phyloP scores from a whole-genome alignment of 1,140 invertebrate genomes.

The Conus betulinus region DNA sequence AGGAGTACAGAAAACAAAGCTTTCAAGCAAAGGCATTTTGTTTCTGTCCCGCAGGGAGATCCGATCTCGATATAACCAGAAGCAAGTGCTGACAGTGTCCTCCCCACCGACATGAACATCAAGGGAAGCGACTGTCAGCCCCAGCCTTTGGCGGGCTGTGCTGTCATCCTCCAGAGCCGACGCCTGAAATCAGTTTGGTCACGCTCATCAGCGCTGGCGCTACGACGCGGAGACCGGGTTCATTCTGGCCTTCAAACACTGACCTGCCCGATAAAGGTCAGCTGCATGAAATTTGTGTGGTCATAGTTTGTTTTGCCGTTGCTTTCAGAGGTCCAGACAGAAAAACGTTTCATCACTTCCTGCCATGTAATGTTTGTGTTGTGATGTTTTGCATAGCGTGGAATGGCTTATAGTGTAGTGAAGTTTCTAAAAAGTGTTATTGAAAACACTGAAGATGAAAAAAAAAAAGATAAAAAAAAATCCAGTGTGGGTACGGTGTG shows the following conservation, averaged over 20 bases:
- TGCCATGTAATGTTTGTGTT: too few relatives aligned
- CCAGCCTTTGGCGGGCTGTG: slow-evolving; percentile 63
- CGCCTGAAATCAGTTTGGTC: slow-evolving; percentile 68
- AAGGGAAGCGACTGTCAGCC: slow-evolving; percentile 58
- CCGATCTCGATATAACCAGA: slow-evolving; percentile 58
- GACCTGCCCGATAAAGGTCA: slow-evolving; percentile 70
- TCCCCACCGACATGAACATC: slow-evolving; percentile 63
- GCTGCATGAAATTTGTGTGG: not conserved
- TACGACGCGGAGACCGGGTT: slow-evolving; percentile 72
- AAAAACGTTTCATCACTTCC: too few relatives aligned
- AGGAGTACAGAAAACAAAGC: too few relatives aligned
- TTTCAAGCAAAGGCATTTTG: not conserved
- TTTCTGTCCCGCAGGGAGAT: slow-evolving; percentile 62
- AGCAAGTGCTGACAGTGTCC: slow-evolving; percentile 64
- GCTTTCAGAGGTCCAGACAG: too few relatives aligned
- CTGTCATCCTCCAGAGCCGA: slow-evolving; percentile 66
- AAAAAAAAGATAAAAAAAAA: too few relatives aligned
- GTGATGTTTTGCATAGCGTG: too few relatives aligned
- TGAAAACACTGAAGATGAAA: too few relatives aligned
- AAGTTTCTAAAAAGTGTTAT: too few relatives aligned
- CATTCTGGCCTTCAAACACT: slow-evolving; percentile 71
- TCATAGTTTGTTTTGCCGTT: too few relatives aligned
- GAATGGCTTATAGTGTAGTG: too few relatives aligned
- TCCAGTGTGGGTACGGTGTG: too few relatives aligned
- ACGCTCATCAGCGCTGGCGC: slow-evolving; percentile 73